Base-by-base conservation (phyloP, 2,888 invertebrate species). In the Lepeophtheirus nordmannii region DNA sequence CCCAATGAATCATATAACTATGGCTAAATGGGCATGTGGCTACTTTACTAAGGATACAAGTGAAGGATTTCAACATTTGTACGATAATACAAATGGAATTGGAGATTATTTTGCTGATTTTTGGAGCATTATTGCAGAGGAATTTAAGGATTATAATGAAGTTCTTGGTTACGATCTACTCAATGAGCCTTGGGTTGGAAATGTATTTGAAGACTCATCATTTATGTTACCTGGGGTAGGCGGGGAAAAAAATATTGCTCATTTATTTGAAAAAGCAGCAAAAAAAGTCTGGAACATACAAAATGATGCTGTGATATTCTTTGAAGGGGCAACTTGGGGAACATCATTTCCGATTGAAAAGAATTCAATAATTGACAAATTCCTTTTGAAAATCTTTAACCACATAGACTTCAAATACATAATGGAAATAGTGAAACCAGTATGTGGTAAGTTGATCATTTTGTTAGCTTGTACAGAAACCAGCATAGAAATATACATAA, bases 21-120 rank as follows among this genome's bases (percentile, higher is more conserved):
- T 37, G 17, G 58, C 14, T 10, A 58, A 23, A 11, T 65, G 65
- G 65, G 58, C 58, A 8, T 65, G 65, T 38, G 65, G 65, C 12
- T 65, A 65, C 38, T 65, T 65, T 22, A 65, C 65, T 14, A 20
- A 58, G 39, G 65, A 65, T n/a, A 65, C 56, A 11, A 58, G n/a
- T 23, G 10, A 58, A 11, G 65, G 57, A 9, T 65, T 65, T 38
- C 58, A 65, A 38, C 58, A 58, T 20, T 38, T 65, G 17, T 65
- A 65, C 56, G n/a, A 23, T 17, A 65, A 58, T 22, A 39, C 23
- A 14, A 56, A 58, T 10, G 58, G 39, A 7, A 11, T 39, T 1
- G 39, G 30, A 1, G 65, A 65, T 23, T 12, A 37, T 17, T 65
- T 65, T 58, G 58, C 40, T n/a, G 7, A 23, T 39, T 65, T 58